Conservation (phyloP, 2,888 invertebrate species). For the Lomographa bimaculata region DNA sequence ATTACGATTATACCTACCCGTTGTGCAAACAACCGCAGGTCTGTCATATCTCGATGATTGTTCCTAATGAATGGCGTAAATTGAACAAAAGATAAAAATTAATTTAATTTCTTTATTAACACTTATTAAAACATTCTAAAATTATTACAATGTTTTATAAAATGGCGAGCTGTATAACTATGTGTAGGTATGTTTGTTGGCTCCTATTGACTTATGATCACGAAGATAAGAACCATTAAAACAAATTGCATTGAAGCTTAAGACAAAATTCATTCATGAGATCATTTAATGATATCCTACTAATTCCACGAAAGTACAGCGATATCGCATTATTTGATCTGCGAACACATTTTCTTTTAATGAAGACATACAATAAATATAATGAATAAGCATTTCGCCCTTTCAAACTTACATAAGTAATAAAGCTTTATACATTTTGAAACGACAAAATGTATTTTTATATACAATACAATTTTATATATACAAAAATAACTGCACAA, state of each 20-base stretch:
- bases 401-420: conserved; percentile 7
- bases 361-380: conserved; percentile 6
- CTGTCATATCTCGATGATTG: too few species aligned
- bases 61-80: too few species aligned
- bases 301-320: conserved; percentile 28
- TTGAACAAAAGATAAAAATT: conserved; percentile 23
- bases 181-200: conserved; percentile 52
- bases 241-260: conserved; percentile 35
- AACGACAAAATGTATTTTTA: conserved; percentile 6
- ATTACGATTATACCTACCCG: too few species aligned
- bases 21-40: too few species aligned
- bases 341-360: conserved; percentile 13
- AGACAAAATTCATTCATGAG: conserved; percentile 50
- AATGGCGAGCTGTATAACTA: conserved; percentile 64
- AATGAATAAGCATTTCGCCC: neutral
- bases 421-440: conserved; percentile 1
- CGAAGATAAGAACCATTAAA: conserved; percentile 13
- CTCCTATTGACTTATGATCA: conserved; percentile 39
- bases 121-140: conserved; percentile 71
- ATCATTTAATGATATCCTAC: conserved; percentile 51
- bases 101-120: conserved; percentile 71
- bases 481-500: conserved; percentile 73
- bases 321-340: conserved; percentile 16
- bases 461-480: conserved; percentile 28
- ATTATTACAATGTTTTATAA: conserved; percentile 61